phyloP scores from a whole-genome alignment of 2,888 invertebrate genomes.

The Conops quadrifasciatus region DNA sequence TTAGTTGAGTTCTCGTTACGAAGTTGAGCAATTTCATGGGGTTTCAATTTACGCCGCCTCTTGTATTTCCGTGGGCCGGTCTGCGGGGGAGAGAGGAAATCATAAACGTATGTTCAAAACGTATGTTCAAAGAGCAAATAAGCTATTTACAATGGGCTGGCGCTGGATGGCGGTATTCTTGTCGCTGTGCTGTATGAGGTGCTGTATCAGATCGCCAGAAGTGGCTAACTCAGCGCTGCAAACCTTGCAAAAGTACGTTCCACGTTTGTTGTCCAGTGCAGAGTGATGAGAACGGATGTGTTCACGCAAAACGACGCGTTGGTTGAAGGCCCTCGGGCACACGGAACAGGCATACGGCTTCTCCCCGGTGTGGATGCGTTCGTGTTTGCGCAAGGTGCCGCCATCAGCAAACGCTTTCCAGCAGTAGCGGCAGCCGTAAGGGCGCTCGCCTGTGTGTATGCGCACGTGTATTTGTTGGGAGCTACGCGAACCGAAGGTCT shows the following conservation, averaged over 20 bases:
- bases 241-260: conserved; percentile 78
- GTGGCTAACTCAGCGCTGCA: conserved; percentile 76
- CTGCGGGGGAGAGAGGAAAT: conserved; percentile 58
- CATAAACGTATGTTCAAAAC: not conserved
- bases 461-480: conserved; percentile 87
- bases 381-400: conserved; percentile 84
- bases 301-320: conserved; percentile 83
- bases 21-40: conserved; percentile 68
- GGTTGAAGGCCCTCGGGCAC: conserved; percentile 87
- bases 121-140: not conserved
- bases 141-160: conserved; percentile 72
- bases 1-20: conserved; percentile 54
- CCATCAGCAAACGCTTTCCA: conserved; percentile 92
- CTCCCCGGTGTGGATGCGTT: conserved; percentile 84
- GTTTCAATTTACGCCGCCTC: conserved; percentile 78
- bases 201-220: conserved; percentile 80
- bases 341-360: conserved; percentile 89
- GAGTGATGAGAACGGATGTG: conserved; percentile 88
- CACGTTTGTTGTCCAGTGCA: conserved; percentile 77
- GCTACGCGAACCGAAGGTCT: conserved; percentile 85
- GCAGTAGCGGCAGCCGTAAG: conserved; percentile 85
- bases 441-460: conserved; percentile 84
- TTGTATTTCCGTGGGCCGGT: conserved; percentile 83
- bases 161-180: conserved; percentile 83
- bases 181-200: conserved; percentile 86